Evolutionary conservation across 2,888 invertebrate species (phyloP).

Genomic region (Metopia argyrocephala): DNA sequence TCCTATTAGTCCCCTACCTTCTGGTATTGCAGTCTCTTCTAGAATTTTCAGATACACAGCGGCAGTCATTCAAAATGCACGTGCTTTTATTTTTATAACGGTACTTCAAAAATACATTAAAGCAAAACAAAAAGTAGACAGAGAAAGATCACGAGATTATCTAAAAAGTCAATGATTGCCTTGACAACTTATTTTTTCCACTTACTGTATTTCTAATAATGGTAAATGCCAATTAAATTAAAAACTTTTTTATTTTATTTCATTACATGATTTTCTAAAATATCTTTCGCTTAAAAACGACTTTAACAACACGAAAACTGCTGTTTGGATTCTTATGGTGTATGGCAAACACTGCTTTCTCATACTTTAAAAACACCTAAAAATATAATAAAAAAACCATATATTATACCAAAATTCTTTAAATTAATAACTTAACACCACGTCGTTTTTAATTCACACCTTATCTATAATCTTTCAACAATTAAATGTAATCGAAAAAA

Average conservation of each 20-base stretch:
- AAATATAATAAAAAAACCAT: constrained; percentile 13
- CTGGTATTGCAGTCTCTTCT: too few species aligned
- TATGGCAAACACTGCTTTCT: not conserved
- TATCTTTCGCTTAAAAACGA: constrained; percentile 25
- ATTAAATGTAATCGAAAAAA: constrained; percentile 7
- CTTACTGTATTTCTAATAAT: too few species aligned
- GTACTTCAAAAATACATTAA: too few species aligned
- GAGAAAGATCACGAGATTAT: too few species aligned
- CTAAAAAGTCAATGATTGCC: too few species aligned
- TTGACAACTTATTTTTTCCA: too few species aligned
- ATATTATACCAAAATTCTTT: constrained; percentile 1
- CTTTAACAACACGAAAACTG: constrained; percentile 31
- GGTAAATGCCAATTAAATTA: constrained; percentile 32
- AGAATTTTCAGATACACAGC: too few species aligned
- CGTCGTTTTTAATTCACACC: not conserved
- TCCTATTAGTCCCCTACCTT: too few species aligned
- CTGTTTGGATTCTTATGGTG: constrained; percentile 31
- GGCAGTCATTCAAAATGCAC: too few species aligned
- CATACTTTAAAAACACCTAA: constrained; percentile 36
- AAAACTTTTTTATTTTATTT: not conserved
- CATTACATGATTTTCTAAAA: constrained; percentile 29
- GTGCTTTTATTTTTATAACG: too few species aligned
- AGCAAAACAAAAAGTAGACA: too few species aligned
- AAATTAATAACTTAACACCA: too few species aligned
- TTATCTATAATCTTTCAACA: constrained; percentile 33